phyloP scores from a whole-genome alignment of 2,113 vertebrate genomes.

The Microtus oregoni region DNA sequence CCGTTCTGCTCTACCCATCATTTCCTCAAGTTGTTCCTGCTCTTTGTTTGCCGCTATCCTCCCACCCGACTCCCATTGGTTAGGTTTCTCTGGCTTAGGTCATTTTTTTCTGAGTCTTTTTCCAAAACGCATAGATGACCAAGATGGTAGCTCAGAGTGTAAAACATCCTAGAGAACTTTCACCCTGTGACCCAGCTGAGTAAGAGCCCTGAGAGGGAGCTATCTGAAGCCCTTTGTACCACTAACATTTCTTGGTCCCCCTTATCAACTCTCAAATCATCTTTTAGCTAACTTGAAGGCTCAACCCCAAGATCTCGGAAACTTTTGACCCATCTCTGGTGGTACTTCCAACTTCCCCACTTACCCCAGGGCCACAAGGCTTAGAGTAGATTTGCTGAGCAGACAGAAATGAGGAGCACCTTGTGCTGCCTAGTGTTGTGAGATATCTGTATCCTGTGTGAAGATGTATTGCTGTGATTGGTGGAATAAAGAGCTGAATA shows the following conservation, averaged over 20 bases:
- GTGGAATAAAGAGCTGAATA: not conserved
- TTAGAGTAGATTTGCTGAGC: constrained; percentile 17
- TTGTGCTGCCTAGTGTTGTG: not conserved
- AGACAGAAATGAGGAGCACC: not conserved
- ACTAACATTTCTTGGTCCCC: not conserved
- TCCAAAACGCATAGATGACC: not conserved
- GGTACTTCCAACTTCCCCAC: not conserved
- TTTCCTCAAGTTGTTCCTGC: not conserved
- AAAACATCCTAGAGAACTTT: not conserved
- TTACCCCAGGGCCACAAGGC: not conserved
- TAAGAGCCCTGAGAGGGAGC: not conserved
- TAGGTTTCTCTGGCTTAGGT: not conserved
- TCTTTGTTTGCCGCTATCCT: not conserved
- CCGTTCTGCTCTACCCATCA: not conserved
- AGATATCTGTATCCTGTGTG: not conserved
- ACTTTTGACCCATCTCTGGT: not conserved
- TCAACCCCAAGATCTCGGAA: not conserved
- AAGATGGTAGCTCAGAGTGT: not conserved
- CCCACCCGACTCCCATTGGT: not conserved
- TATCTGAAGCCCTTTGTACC: not conserved
- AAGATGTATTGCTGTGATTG: not conserved
- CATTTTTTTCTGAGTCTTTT: not conserved
- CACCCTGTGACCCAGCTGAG: not conserved
- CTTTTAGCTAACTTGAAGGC: not conserved
- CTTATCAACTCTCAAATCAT: not conserved